These are phyloP conservation scores for Abrostola tripartita DNA, from an alignment of 2,888 invertebrate species.

Conservation along the genomic window DNA sequence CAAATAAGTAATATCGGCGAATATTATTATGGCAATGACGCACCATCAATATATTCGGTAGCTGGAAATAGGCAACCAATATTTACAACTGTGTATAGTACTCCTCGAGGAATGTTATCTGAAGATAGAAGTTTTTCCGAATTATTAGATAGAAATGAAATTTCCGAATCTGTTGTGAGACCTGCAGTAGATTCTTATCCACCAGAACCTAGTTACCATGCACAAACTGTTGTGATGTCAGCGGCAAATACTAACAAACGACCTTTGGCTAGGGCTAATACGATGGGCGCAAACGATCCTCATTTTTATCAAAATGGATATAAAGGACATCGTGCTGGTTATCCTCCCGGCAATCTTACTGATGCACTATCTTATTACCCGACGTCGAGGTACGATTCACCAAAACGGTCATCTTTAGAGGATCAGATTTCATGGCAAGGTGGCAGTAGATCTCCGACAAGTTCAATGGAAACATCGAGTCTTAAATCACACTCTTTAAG, in stretches of 20 bases:
- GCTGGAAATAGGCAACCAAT: constrained; percentile 92
- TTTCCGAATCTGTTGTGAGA: constrained; percentile 75
- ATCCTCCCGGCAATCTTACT: constrained; percentile 92
- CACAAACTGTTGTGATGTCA: constrained; percentile 86
- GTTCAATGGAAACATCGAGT: constrained; percentile 88
- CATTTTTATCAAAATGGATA: constrained; percentile 90
- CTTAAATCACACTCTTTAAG: constrained; percentile 89
- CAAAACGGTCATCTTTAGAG: constrained; percentile 88
- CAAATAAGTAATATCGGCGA: constrained; percentile 78
- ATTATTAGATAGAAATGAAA: constrained; percentile 89
- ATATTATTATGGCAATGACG: constrained; percentile 85
- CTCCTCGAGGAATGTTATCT: constrained; percentile 89
- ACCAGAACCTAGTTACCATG: constrained; percentile 88
- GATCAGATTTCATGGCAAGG: constrained; percentile 90
- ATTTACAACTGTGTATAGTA: constrained; percentile 93
- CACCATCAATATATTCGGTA: constrained; percentile 92
- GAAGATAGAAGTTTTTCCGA: constrained; percentile 91
- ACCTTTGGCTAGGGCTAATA: constrained; percentile 88
- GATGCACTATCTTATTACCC: constrained; percentile 95
- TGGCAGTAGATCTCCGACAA: constrained; percentile 89
- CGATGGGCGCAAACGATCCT: constrained; percentile 86
- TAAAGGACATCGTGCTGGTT: constrained; percentile 91
- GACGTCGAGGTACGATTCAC: constrained; percentile 90
- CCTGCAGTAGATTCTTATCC: constrained; percentile 82
- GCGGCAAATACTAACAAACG: constrained; percentile 78